phyloP scores from a whole-genome alignment of 2,797 vertebrate genomes.

The Peromyscus melanophrys region DNA sequence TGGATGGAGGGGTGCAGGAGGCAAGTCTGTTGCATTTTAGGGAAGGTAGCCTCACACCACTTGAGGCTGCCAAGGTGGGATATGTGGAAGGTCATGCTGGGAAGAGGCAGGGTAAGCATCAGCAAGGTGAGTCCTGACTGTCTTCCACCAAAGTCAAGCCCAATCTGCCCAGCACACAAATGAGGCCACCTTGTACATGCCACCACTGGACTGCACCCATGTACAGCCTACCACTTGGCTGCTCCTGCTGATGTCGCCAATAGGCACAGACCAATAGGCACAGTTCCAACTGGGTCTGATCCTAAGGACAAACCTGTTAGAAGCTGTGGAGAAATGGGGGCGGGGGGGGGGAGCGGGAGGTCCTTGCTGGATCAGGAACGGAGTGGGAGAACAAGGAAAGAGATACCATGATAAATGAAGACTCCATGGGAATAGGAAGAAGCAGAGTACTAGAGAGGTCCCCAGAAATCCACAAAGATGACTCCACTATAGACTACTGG shows the following conservation, averaged over 20 bases:
- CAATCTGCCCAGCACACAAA: neutral
- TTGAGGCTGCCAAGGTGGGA: neutral
- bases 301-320: neutral
- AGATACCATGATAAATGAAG: too few species aligned
- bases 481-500: too few species aligned
- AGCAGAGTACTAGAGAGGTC: too few species aligned
- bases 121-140: neutral
- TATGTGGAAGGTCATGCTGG: neutral
- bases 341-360: too few species aligned
- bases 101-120: neutral
- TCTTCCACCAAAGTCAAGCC: neutral
- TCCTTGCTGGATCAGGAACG: too few species aligned
- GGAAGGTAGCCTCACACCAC: neutral
- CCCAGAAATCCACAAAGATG: too few species aligned
- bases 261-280: neutral
- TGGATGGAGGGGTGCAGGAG: neutral
- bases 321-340: neutral
- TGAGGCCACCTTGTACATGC: neutral
- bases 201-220: accelerated
- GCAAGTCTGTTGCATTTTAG: neutral
- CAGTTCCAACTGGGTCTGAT: neutral
- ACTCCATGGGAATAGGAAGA: too few species aligned
- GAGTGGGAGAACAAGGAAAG: too few species aligned
- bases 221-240: too few species aligned
- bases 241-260: neutral